These are phyloP conservation scores for Manduca sexta DNA, from an alignment of 1,140 invertebrate species.

Conservation along the genomic window DNA sequence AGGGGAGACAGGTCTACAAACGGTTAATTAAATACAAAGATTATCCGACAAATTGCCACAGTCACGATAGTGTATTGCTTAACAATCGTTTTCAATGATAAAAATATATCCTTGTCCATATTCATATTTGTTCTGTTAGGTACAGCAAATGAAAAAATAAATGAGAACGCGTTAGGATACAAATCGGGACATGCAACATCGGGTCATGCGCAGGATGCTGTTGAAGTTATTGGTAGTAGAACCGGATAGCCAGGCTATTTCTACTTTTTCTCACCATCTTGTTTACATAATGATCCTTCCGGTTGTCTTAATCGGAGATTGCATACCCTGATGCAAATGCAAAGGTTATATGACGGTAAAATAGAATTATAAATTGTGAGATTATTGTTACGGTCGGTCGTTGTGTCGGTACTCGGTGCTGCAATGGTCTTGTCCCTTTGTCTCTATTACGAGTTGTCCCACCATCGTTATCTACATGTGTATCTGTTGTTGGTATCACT, in stretches of 20 bases:
- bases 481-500: constrained; percentile 57
- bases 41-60: too few species aligned
- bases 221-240: constrained; percentile 8
- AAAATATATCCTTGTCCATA: too few species aligned
- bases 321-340: constrained; percentile 16
- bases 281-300: constrained; percentile 40
- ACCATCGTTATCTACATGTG: constrained; percentile 56
- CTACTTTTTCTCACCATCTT: constrained; percentile 28
- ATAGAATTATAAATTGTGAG: constrained; percentile 27
- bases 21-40: too few species aligned
- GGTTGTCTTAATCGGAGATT: constrained; percentile 27
- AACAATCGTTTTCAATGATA: background rate
- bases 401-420: constrained; percentile 13
- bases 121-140: too few species aligned
- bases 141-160: background rate
- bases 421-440: constrained; percentile 49
- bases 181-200: constrained; percentile 7
- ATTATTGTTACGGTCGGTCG: constrained; percentile 26
- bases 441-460: constrained; percentile 46
- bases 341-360: constrained; percentile 19
- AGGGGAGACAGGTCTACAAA: too few species aligned
- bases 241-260: constrained; percentile 44
- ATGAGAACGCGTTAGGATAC: constrained; percentile 15
- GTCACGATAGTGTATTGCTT: too few species aligned
- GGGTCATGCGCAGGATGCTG: constrained; percentile 1